Evolutionary conservation across 2,113 vertebrate genomes (phyloP).

Genomic region (Recurvirostra avosetta): DNA sequence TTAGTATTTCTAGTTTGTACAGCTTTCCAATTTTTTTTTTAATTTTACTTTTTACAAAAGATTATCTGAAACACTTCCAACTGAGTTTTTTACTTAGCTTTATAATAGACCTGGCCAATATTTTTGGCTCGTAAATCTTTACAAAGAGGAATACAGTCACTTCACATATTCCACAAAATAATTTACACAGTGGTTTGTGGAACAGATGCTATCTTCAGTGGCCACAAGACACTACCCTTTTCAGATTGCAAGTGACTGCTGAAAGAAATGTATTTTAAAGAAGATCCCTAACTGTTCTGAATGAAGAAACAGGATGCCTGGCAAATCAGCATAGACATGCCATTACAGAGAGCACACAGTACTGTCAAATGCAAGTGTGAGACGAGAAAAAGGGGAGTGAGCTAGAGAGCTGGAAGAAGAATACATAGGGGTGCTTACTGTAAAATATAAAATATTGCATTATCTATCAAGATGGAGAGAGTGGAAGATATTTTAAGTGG

Average conservation of each 20-base stretch:
- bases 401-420: background rate
- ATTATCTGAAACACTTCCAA: background rate
- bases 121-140: background rate
- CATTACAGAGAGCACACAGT: background rate
- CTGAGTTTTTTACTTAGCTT: background rate
- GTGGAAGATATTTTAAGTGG: background rate
- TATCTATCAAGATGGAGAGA: background rate
- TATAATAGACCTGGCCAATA: background rate
- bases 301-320: background rate
- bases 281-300: background rate
- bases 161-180: background rate
- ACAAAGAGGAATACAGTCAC: background rate
- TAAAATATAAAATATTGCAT: background rate
- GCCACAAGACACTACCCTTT: background rate
- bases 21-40: background rate
- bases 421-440: background rate
- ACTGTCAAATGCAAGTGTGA: background rate
- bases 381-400: background rate
- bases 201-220: background rate
- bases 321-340: background rate
- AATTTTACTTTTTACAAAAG: background rate
- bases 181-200: background rate
- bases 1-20: background rate
- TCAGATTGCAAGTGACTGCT: background rate
- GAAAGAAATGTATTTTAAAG: background rate